Percentiles rank a stretch among this genome's conserved stretches.
These are phyloP conservation scores for Hyalella azteca DNA, from an alignment of 2,888 invertebrate species.

Conservation along the genomic window DNA sequence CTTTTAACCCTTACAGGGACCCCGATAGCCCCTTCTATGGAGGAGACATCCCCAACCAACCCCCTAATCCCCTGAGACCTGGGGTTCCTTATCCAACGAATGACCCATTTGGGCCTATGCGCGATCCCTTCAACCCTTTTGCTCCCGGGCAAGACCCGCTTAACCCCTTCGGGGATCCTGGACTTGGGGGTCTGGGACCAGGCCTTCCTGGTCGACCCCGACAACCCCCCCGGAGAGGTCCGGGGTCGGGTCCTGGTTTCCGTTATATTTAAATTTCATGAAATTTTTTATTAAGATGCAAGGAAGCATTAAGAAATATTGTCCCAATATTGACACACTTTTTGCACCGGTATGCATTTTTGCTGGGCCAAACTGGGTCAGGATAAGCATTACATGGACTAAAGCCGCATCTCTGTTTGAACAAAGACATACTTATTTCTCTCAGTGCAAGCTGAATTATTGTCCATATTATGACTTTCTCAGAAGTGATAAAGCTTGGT, in stretches of 20 bases:
- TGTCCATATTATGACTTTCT: no score
- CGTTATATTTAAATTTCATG: background rate
- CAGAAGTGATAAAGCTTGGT: no score
- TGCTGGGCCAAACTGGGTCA: no score
- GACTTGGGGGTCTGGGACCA: background rate
- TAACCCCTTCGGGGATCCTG: slow-evolving; percentile 25
- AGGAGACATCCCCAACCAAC: slow-evolving; percentile 49
- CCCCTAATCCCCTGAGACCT: background rate
- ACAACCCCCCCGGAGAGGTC: background rate
- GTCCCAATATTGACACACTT: no score
- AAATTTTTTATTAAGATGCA: no score
- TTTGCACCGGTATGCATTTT: no score
- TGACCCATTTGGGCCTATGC: background rate
- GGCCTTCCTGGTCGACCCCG: background rate
- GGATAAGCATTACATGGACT: no score
- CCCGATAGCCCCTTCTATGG: slow-evolving; percentile 55
- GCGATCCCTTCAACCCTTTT: slow-evolving; percentile 38
- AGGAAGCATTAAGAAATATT: no score
- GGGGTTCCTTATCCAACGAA: background rate
- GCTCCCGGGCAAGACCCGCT: slow-evolving; percentile 37
- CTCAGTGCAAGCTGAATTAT: no score
- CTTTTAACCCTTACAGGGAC: slow-evolving; percentile 50
- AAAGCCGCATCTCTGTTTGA: no score
- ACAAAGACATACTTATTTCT: no score
- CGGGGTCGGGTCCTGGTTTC: background rate